Evolutionary conservation across 2,113 vertebrate genomes (phyloP).

Genomic region (Lycaon pictus): DNA sequence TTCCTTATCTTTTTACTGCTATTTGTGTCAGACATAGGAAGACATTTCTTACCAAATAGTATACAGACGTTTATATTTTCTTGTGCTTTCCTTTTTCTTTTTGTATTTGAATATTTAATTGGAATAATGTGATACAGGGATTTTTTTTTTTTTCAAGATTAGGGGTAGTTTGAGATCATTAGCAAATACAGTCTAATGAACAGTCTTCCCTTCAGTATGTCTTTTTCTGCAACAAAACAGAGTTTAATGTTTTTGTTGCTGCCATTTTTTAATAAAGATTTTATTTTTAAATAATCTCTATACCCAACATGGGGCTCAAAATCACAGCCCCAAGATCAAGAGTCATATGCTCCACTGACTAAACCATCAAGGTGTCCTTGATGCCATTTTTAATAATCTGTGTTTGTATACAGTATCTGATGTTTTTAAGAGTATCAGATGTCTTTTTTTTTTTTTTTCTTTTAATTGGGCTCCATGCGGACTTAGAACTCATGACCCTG

Average conservation of each 20-base stretch:
- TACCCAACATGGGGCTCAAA: neutral
- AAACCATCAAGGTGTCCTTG: neutral
- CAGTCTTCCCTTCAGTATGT: neutral
- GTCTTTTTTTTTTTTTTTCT: neutral
- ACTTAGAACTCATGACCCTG: neutral
- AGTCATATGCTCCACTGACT: neutral
- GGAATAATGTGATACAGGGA: neutral
- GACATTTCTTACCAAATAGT: neutral
- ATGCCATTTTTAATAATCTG: constrained; percentile 4
- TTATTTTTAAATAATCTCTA: neutral
- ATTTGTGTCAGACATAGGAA: neutral
- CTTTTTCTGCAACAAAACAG: neutral
- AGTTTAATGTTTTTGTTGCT: constrained; percentile 7
- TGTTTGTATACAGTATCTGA: neutral
- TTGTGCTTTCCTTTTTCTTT: neutral
- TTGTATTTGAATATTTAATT: neutral
- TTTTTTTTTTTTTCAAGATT: neutral
- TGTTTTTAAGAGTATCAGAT: neutral
- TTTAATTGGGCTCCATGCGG: neutral
- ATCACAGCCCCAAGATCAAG: neutral
- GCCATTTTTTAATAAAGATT: neutral
- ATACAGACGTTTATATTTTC: neutral
- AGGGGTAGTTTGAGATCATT: neutral
- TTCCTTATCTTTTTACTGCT: neutral
- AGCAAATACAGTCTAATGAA: neutral